phyloP scores from a whole-genome alignment of 2,797 vertebrate genomes.

The Helicolenus hilgendorfi region DNA sequence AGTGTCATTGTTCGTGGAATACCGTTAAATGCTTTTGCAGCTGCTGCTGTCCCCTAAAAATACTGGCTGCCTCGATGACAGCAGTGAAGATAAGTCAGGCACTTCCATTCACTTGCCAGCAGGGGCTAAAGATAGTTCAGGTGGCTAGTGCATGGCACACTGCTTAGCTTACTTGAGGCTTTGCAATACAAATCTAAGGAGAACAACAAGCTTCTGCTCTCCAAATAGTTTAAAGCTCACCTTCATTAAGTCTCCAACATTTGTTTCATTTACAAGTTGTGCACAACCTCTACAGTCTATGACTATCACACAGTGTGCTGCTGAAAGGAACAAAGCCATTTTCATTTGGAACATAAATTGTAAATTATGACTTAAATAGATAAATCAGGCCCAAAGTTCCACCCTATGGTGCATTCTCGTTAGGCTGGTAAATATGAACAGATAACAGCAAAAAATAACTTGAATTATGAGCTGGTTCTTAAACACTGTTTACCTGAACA shows the following conservation, averaged over 20 bases:
- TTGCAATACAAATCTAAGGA: constrained; percentile 82
- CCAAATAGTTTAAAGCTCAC: constrained; percentile 24
- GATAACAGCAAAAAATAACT: neutral
- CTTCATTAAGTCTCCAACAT: neutral
- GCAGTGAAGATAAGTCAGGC: constrained; percentile 91
- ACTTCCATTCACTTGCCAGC: constrained; percentile 92
- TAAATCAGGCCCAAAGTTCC: neutral
- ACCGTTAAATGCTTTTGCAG: constrained; percentile 93
- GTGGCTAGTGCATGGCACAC: constrained; percentile 78
- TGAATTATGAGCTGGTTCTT: neutral
- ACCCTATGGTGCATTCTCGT: neutral
- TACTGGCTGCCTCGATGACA: constrained; percentile 91
- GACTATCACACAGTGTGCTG: neutral
- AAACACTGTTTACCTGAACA: neutral
- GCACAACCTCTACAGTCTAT: too few species aligned
- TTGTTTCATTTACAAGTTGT: neutral
- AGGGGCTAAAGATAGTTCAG: constrained; percentile 90
- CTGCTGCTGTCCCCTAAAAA: constrained; percentile 93
- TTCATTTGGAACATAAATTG: neutral
- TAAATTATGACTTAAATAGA: too few species aligned
- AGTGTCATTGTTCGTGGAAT: constrained; percentile 91
- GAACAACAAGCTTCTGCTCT: constrained; percentile 55
- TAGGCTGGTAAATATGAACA: neutral
- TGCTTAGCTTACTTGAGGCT: constrained; percentile 86
- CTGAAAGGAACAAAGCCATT: neutral